These are phyloP conservation scores for Resseliella maxima DNA, from an alignment of 2,888 invertebrate genomes.

Conservation along the genomic window DNA sequence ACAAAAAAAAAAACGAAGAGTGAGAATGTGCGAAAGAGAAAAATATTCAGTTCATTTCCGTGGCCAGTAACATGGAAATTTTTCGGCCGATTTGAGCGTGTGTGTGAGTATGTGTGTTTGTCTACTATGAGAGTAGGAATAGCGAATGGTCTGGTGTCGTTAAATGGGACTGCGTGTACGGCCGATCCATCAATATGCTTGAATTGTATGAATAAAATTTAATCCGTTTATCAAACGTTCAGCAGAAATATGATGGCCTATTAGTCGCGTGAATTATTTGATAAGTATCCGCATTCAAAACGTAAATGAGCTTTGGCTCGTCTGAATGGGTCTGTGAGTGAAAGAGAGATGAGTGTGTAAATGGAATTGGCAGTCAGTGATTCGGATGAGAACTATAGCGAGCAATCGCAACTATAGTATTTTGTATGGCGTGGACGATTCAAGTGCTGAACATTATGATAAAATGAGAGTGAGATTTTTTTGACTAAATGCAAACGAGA, in stretches of 20 bases:
- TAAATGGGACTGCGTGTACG: not conserved
- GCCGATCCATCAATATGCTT: constrained; percentile 38
- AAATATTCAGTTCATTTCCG: too few species aligned
- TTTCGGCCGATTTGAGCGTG: not conserved
- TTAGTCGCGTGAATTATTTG: constrained; percentile 55
- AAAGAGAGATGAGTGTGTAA: not conserved
- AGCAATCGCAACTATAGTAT: not conserved
- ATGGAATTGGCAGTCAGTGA: constrained; percentile 45
- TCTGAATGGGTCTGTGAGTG: constrained; percentile 15
- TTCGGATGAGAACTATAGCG: not conserved
- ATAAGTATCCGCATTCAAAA: constrained; percentile 51
- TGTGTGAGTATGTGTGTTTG: not conserved
- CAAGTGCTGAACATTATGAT: not conserved
- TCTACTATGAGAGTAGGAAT: not conserved
- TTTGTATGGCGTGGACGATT: not conserved
- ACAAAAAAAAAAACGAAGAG: too few species aligned
- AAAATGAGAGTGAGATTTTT: too few species aligned
- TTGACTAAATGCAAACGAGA: not conserved
- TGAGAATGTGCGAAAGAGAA: too few species aligned
- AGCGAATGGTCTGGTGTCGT: not conserved
- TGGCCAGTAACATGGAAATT: too few species aligned
- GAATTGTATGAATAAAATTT: constrained; percentile 54
- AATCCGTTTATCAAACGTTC: constrained; percentile 55
- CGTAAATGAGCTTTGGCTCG: constrained; percentile 46
- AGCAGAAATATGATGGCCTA: constrained; percentile 54